phyloP scores from a whole-genome alignment of 92 coral and sea anemone genomes.

The Siderastrea radians region DNA sequence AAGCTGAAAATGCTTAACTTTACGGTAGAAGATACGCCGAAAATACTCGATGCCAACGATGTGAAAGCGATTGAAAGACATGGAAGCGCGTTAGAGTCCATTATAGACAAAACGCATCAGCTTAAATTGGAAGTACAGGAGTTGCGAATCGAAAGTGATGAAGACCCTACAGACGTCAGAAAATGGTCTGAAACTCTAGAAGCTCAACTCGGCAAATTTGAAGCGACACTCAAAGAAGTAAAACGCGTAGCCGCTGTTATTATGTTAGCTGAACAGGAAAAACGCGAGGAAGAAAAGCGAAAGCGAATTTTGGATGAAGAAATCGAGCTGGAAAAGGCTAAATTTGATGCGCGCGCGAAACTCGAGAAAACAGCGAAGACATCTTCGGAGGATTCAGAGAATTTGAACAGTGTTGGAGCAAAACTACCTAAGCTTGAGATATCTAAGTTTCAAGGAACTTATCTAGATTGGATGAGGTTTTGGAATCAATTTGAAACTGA shows the following conservation, averaged over 20 bases:
- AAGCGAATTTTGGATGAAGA: background rate
- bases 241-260: too few relatives aligned
- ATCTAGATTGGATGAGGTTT: slow-evolving; percentile 54
- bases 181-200: slow-evolving; percentile 14
- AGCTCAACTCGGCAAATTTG: slow-evolving; percentile 22
- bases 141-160: slow-evolving; percentile 33
- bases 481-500: slow-evolving; percentile 73
- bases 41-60: slow-evolving; percentile 27
- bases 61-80: slow-evolving; percentile 55
- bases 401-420: too few relatives aligned
- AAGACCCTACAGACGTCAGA: slow-evolving; percentile 23
- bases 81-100: slow-evolving; percentile 38
- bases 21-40: slow-evolving; percentile 30
- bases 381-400: too few relatives aligned
- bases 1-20: slow-evolving; percentile 50
- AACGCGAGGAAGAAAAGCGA: too few relatives aligned
- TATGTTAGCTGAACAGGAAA: too few relatives aligned
- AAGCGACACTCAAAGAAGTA: background rate
- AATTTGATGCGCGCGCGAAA: slow-evolving; percentile 61
- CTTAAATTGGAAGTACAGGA: slow-evolving; percentile 50
- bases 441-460: too few relatives aligned
- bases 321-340: slow-evolving; percentile 12
- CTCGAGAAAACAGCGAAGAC: slow-evolving; percentile 72
- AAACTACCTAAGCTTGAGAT: too few relatives aligned
- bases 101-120: slow-evolving; percentile 54